A percentile compares a stretch with the other conserved stretches of the same genome.
Evolutionary conservation across 1,140 invertebrate species (phyloP).

Genomic region (Drosophila sp.): DNA sequence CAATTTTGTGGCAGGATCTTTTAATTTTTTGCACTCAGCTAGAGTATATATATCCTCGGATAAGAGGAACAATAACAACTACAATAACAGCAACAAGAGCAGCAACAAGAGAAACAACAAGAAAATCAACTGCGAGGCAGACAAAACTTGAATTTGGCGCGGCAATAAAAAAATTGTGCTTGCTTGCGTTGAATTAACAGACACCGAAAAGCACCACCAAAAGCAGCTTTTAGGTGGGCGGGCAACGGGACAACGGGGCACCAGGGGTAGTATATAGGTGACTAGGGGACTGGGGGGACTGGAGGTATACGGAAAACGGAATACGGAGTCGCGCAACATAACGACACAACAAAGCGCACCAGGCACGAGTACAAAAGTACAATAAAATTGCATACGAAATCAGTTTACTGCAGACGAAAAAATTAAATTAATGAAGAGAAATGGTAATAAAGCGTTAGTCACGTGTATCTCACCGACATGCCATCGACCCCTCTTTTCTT

Average conservation of each 20-base stretch:
- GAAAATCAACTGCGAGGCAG: constrained; percentile 41
- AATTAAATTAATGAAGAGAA: constrained; percentile 83
- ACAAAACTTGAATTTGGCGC: constrained; percentile 78
- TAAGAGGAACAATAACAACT: constrained; percentile 14
- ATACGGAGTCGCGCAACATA: constrained; percentile 35
- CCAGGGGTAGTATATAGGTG: background rate
- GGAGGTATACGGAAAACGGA: background rate
- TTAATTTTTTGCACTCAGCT: constrained; percentile 13
- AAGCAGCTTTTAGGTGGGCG: constrained; percentile 18
- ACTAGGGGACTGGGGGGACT: background rate
- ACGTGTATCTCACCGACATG: constrained; percentile 60
- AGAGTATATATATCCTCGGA: constrained; percentile 31
- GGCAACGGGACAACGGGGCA: background rate
- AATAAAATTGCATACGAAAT: constrained; percentile 82
- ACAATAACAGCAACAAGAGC: constrained; percentile 29
- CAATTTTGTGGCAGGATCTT: background rate
- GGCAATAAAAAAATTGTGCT: constrained; percentile 72
- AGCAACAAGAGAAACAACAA: background rate
- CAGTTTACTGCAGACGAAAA: constrained; percentile 82
- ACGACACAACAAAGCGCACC: constrained; percentile 78
- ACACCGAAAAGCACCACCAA: constrained; percentile 50
- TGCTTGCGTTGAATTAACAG: constrained; percentile 55
- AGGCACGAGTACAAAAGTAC: constrained; percentile 81
- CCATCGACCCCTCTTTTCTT: constrained; percentile 13
- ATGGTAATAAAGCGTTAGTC: constrained; percentile 82